Percentiles rank a stretch among this genome's conserved stretches.
phyloP scores from a whole-genome alignment of 1,140 invertebrate genomes.

The Drosophila virilis region DNA sequence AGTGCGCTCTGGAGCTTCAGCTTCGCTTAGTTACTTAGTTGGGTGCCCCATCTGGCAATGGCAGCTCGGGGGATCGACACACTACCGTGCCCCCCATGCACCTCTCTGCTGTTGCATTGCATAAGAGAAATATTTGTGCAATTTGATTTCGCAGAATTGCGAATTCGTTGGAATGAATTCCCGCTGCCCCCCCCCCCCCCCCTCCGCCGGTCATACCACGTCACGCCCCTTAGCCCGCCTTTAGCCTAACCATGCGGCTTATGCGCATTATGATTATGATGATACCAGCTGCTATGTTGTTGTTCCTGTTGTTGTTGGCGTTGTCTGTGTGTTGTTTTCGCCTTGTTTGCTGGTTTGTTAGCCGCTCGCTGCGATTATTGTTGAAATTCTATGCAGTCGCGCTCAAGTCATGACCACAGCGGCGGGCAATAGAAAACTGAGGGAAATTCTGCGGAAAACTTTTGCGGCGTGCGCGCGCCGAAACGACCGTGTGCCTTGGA shows the following conservation, averaged over 20 bases:
- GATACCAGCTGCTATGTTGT: slow-evolving; percentile 59
- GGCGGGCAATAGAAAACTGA: slow-evolving; percentile 54
- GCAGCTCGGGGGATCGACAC: slow-evolving; percentile 66
- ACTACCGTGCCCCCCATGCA: neutral
- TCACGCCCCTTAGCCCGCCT: slow-evolving; percentile 5
- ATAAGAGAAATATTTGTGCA: slow-evolving; percentile 83
- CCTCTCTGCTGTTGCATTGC: slow-evolving; percentile 61
- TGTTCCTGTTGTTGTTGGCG: slow-evolving; percentile 36
- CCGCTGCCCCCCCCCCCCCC: slow-evolving; percentile 25
- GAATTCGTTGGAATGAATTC: slow-evolving; percentile 82
- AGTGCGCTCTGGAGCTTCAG: slow-evolving; percentile 14
- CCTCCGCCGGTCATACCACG: slow-evolving; percentile 1
- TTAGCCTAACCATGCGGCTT: slow-evolving; percentile 53
- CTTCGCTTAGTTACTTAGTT: slow-evolving; percentile 70
- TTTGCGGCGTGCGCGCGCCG: slow-evolving; percentile 48
- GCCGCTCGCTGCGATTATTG: slow-evolving; percentile 74
- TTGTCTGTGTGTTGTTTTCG: slow-evolving; percentile 72
- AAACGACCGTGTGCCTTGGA: slow-evolving; percentile 8
- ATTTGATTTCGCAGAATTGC: slow-evolving; percentile 83
- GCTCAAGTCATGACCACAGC: slow-evolving; percentile 70
- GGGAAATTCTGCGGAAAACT: slow-evolving; percentile 76
- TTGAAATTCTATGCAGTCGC: slow-evolving; percentile 78
- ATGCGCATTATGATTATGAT: slow-evolving; percentile 83
- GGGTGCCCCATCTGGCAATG: slow-evolving; percentile 45
- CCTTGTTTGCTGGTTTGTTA: slow-evolving; percentile 82